These are phyloP conservation scores for Nothoprocta perdicaria DNA, from an alignment of 2,113 vertebrate species.

Conservation along the genomic window DNA sequence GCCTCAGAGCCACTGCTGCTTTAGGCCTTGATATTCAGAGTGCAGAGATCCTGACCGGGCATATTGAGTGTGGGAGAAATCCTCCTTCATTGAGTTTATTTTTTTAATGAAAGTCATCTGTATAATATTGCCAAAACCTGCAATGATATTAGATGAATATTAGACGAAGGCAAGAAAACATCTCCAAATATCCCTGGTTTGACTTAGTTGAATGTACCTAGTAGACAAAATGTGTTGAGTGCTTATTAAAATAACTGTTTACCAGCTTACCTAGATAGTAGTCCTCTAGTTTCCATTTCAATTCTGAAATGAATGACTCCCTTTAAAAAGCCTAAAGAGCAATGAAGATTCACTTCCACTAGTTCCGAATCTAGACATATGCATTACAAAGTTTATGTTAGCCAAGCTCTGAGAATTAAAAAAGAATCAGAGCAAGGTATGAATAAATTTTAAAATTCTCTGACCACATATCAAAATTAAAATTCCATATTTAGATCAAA, in stretches of 20 bases:
- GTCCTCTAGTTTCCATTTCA: background rate
- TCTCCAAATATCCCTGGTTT: background rate
- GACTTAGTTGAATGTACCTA: background rate
- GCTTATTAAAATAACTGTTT: background rate
- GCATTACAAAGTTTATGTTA: background rate
- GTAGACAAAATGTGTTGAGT: background rate
- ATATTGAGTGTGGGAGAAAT: background rate
- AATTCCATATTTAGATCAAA: background rate
- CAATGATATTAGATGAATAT: background rate
- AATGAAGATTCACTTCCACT: background rate
- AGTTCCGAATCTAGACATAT: background rate
- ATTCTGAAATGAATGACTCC: background rate
- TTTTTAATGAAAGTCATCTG: background rate
- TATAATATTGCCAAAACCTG: background rate
- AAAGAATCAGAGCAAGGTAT: background rate
- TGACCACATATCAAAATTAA: background rate
- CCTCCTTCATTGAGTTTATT: background rate
- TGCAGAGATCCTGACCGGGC: rapidly evolving
- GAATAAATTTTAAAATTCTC: background rate
- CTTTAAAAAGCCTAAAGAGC: background rate
- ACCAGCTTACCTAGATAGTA: background rate
- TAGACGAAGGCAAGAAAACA: background rate
- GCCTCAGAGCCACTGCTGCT: background rate
- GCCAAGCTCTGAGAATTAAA: background rate
- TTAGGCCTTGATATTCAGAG: background rate